Conservation (phyloP, 1,140 invertebrate genomes). For the Leptinotarsa defecta region DNA sequence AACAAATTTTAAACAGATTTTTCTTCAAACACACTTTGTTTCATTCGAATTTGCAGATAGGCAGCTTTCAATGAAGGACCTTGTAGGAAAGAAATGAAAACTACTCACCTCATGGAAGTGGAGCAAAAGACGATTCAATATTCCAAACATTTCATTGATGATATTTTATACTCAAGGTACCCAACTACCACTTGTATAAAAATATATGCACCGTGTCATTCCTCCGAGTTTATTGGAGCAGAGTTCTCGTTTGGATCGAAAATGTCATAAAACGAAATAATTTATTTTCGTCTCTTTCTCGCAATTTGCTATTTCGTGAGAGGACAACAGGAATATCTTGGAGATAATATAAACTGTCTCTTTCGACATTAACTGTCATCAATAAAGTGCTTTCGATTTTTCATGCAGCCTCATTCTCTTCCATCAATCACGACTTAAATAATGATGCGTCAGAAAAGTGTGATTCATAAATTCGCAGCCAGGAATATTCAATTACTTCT, state of each 20-base stretch:
- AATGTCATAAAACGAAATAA: neutral
- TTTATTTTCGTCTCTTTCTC: neutral
- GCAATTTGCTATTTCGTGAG: neutral
- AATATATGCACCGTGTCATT: no score
- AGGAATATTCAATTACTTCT: neutral
- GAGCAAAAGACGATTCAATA: no score
- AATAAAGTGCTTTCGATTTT: slow-evolving; percentile 1
- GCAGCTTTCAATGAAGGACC: no score
- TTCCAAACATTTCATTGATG: no score
- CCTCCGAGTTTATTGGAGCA: neutral
- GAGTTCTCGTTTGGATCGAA: neutral
- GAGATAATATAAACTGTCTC: neutral
- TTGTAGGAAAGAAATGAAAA: no score
- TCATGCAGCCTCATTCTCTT: neutral
- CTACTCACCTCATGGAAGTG: no score
- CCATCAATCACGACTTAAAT: neutral
- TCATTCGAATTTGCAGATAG: no score
- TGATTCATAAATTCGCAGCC: neutral
- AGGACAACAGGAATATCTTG: neutral
- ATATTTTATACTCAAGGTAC: no score
- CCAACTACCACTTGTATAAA: no score
- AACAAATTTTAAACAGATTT: no score
- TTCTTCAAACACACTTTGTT: no score
- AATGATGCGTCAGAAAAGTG: slow-evolving; percentile 2
- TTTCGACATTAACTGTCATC: neutral